phyloP scores from a whole-genome alignment of 2,797 vertebrate species.

The Pseudochaenichthys georgianus region DNA sequence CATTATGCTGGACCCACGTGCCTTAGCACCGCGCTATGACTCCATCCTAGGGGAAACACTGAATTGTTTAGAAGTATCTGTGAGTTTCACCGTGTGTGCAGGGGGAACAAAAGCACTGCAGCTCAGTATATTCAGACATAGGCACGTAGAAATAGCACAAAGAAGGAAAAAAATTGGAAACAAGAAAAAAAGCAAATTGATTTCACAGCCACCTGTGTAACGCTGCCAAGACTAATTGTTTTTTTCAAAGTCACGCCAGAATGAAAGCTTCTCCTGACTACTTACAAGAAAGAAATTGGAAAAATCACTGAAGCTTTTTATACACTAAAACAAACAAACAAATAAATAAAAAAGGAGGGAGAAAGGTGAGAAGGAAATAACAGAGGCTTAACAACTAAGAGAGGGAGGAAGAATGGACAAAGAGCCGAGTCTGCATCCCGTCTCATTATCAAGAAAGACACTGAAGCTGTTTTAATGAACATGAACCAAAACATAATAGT shows the following conservation, averaged over 20 bases:
- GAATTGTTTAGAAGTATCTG: not conserved
- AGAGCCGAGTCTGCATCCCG: not conserved
- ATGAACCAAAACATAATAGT: not conserved
- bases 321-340: too few relatives aligned
- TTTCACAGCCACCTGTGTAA: conserved; percentile 13
- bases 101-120: not conserved
- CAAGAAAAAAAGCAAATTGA: conserved; percentile 6
- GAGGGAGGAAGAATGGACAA: too few relatives aligned
- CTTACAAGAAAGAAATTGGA: too few relatives aligned
- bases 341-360: too few relatives aligned
- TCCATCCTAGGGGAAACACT: too few relatives aligned
- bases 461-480: not conserved
- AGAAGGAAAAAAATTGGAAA: not conserved
- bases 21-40: too few relatives aligned
- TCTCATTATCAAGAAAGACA: too few relatives aligned
- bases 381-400: too few relatives aligned
- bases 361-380: too few relatives aligned
- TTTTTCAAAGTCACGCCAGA: not conserved
- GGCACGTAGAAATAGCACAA: not conserved
- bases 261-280: too few relatives aligned
- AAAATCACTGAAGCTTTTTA: not conserved
- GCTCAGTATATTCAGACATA: conserved; percentile 7
- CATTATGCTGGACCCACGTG: too few relatives aligned
- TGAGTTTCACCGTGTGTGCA: not conserved
- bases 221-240: conserved; percentile 22